Conservation (phyloP, 1,140 invertebrate species). For the Drosophila melanica region DNA sequence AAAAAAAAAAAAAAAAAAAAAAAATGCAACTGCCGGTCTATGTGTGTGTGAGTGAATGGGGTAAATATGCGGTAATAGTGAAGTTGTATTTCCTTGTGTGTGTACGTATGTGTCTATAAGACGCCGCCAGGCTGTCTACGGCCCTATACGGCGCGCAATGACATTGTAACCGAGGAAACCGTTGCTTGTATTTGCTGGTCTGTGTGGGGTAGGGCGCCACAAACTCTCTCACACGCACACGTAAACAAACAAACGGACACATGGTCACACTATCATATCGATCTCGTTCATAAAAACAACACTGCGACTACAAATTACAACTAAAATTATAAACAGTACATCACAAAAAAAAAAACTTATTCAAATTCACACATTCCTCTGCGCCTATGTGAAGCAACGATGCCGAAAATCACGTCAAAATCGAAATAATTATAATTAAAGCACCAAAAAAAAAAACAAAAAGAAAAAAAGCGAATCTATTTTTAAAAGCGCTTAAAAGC, state of each 20-base stretch:
- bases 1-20: constrained; percentile 55
- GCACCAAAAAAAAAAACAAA: constrained; percentile 66
- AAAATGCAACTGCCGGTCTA: constrained; percentile 40
- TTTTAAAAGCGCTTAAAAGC: constrained; percentile 73
- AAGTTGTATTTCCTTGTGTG: constrained; percentile 43
- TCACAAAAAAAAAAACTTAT: constrained; percentile 57
- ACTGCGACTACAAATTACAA: constrained; percentile 19
- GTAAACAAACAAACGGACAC: constrained; percentile 53
- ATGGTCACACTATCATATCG: constrained; percentile 55
- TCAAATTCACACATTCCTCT: constrained; percentile 55
- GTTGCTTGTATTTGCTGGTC: constrained; percentile 36
- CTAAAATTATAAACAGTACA: constrained; percentile 20
- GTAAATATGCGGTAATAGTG: constrained; percentile 70
- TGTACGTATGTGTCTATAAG: constrained; percentile 22
- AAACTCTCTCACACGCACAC: constrained; percentile 46
- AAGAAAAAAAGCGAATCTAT: constrained; percentile 68
- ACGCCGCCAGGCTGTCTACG: constrained; percentile 73
- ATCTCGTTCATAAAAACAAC: constrained; percentile 51
- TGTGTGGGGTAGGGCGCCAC: constrained; percentile 35
- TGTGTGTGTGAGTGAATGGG: constrained; percentile 28
- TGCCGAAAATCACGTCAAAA: constrained; percentile 62
- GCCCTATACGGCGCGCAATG: constrained; percentile 56
- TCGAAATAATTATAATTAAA: constrained; percentile 77
- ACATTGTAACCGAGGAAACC: constrained; percentile 68
- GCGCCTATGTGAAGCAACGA: constrained; percentile 39